These are phyloP conservation scores for Redunca redunca DNA, from an alignment of 2,113 vertebrate genomes.

Conservation along the genomic window DNA sequence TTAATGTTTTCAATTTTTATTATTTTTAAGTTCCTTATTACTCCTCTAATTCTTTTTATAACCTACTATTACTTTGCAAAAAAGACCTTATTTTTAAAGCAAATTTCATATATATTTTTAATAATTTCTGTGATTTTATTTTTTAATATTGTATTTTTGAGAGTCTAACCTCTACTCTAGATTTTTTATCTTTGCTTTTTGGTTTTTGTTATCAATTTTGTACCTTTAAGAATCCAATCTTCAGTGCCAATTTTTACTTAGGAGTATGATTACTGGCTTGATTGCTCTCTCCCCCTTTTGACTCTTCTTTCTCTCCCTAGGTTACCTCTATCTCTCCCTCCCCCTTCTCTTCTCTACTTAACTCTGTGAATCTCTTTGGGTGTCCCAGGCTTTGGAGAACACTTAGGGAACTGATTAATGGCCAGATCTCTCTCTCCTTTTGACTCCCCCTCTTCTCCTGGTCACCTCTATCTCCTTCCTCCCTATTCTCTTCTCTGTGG, in stretches of 20 bases:
- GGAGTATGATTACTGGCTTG: background rate
- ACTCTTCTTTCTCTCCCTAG: background rate
- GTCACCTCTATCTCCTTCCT: too few species aligned
- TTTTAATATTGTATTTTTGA: background rate
- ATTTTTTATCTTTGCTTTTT: background rate
- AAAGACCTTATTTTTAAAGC: background rate
- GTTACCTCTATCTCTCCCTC: background rate
- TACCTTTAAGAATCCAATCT: background rate
- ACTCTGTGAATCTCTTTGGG: background rate
- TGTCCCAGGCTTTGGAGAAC: too few species aligned
- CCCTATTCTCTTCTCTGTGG: too few species aligned
- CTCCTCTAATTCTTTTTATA: background rate
- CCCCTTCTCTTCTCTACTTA: background rate
- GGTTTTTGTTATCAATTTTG: background rate
- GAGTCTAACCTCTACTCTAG: background rate
- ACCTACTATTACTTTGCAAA: background rate
- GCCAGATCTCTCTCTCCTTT: background rate
- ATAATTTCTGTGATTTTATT: background rate
- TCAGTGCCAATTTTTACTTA: background rate
- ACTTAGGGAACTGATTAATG: too few species aligned
- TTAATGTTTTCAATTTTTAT: background rate
- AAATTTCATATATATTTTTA: background rate
- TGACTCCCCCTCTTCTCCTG: background rate
- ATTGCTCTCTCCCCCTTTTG: background rate
- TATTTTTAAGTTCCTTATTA: background rate